Base-by-base conservation (phyloP, 2,888 invertebrate species). In the Lochmaea capreae region DNA sequence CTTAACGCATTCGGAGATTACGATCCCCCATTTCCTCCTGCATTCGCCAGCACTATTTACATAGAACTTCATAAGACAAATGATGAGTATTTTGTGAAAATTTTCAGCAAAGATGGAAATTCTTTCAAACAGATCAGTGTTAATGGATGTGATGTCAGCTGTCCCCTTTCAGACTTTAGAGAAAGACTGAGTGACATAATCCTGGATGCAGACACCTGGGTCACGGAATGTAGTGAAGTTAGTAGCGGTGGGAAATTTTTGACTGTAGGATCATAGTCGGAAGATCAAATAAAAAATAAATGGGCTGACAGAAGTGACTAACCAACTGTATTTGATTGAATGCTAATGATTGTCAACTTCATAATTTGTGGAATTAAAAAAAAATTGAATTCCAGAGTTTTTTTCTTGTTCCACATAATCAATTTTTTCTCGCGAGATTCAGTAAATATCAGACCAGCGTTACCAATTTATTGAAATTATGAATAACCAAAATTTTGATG, bases 61-160 rank as follows among this genome's bases (percentile, higher is more conserved):
- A 81, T 95, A 54, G 95, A 95, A 84, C 87, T 95, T 14, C 57
- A 46, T 8, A 9, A 16, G 1, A 18, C 16, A 39, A 52, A 22
- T 16, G 67, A 69, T 5, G 43, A 12, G 2, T 16, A 63, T 16
- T 8, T 62, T 2, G 61, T 61, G 8, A 33, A 39, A 39, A 39
- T 61, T 33, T 61, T 61, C 6, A 61, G 33, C 18, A 61, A 61
- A 33, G 61, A 61, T 14, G 33, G 33, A 16, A n/a, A 61, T 16
- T n/a, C 33, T n/a, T 6, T 61, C 3, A 9, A 26, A 1, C 39
- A 61, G n/a, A 61, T 61, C 8, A 61, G 61, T 61, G 61, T 61
- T 2, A 61, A 61, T n/a, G 61, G 61, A 39, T 61, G 61, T 14
- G 4, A 33, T 9, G 3, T 39, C 9, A 33, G 3, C 39, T 61